Percentiles rank a stretch among this genome's conserved stretches.
Evolutionary conservation across 2,888 invertebrate genomes (phyloP).

Genomic region (Calameuta filiformis): DNA sequence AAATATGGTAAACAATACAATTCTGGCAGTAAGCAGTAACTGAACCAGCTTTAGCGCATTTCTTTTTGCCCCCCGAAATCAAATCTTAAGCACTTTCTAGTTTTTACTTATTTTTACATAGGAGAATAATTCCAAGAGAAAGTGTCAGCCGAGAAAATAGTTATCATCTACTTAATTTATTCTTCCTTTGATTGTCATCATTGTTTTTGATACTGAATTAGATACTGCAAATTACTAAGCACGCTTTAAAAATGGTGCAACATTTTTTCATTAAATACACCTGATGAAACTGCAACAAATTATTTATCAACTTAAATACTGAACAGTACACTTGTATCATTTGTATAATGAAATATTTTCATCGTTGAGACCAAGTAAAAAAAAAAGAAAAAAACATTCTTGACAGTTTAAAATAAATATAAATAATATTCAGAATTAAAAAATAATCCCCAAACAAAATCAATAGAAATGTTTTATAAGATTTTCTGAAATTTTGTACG

Average conservation of each 20-base stretch:
- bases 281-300: too few relatives aligned
- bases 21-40: conserved; percentile 18
- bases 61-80: conserved; percentile 1
- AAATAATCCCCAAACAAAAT: not conserved
- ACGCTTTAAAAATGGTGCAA: not conserved
- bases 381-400: not conserved
- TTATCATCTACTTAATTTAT: not conserved
- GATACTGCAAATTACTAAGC: not conserved
- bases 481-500: not conserved
- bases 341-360: not conserved
- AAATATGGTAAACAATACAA: not conserved
- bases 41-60: conserved; percentile 17
- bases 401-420: not conserved
- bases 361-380: not conserved
- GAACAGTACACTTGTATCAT: too few relatives aligned
- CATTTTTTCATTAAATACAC: not conserved
- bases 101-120: not conserved
- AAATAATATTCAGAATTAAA: not conserved
- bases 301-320: too few relatives aligned
- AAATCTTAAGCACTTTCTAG: not conserved
- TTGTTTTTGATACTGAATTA: not conserved
- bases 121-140: not conserved
- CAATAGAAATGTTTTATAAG: not conserved
- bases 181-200: not conserved
- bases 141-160: not conserved